A percentile compares a stretch with the other conserved stretches of the same genome.
Conservation (phyloP, 2,888 invertebrate species). For the Dasysyrphus tricinctus region DNA sequence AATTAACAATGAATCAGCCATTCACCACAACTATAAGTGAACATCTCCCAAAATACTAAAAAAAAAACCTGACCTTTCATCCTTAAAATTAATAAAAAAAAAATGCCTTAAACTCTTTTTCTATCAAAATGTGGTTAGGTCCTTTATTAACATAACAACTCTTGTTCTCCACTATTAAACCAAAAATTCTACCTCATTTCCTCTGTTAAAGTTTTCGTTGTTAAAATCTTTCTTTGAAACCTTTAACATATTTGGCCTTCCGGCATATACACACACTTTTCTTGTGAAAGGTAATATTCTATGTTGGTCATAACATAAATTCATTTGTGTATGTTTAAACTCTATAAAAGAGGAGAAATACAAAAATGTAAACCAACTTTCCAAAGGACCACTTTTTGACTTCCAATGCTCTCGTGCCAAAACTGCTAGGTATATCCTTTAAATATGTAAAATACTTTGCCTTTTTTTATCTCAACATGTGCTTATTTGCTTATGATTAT, state of each 20-base stretch:
- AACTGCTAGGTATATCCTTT: not conserved
- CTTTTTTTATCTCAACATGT: conserved; percentile 14
- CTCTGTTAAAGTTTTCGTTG: conserved; percentile 7
- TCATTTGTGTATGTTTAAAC: conserved; percentile 3
- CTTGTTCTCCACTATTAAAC: not conserved
- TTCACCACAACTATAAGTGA: not conserved
- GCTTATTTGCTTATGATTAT: conserved; percentile 25
- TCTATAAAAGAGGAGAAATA: not conserved
- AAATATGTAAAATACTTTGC: not conserved
- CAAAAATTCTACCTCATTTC: conserved; percentile 10
- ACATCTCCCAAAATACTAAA: not conserved
- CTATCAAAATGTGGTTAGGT: not conserved
- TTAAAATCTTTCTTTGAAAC: not conserved
- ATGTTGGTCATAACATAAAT: conserved; percentile 4
- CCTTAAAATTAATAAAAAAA: not conserved
- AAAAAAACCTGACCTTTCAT: conserved; percentile 18
- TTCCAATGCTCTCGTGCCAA: conserved; percentile 32
- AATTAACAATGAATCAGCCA: not conserved
- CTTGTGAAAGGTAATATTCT: not conserved
- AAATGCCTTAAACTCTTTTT: conserved; percentile 11
- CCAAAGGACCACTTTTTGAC: conserved; percentile 27
- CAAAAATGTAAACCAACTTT: not conserved
- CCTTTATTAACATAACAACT: not conserved
- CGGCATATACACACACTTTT: too few species aligned
- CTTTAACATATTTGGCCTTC: conserved; percentile 19